Evolutionary conservation across 2,888 invertebrate genomes (phyloP), one percentile per base, ranked within the genome.

Genomic region (Noctua janthina): DNA sequence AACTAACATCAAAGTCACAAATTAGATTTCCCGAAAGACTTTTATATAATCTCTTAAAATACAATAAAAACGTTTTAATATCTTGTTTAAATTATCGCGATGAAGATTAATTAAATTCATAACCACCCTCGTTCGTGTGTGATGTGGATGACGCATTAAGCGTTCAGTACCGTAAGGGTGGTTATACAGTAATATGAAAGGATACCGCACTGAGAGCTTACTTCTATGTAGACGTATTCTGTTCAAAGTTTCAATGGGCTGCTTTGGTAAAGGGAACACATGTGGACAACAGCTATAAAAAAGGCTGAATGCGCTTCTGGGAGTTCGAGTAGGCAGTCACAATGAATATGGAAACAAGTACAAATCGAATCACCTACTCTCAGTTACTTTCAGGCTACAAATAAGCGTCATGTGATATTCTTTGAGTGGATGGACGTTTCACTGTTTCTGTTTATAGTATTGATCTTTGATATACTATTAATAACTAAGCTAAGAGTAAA

Each of bases 51-150:
- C 29, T 76, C 74, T 69, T 68, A 15, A 67, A 82, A 86, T 59
- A 43, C 68, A 81, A 79, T 83, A 82, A 89, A 88, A 89, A 84
- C 81, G 79, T 87, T 86, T 87, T 89, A 90, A 85, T 86, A 89
- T 89, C 88, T 82, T 90, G 90, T 87, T 92, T 88, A 92, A 91
- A 92, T 93, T 87, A 91, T 91, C 88, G 90, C 85, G 78, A 77
- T 39, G 84, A 86, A 91, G 90, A 93, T 93, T 94, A 94, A 94
- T 94, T 93, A 93, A 94, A 94, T 94, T 94, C 92, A 94, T 93
- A 93, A 93, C 91, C 92, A 93, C 93, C 92, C 92, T 92, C 91
- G 92, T 92, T 93, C 92, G 86, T 87, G 85, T 85, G 73, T 91
- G 92, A 92, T 91, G 91, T 90, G 90, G 91, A 90, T 90, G 91